phyloP scores from a whole-genome alignment of 2,888 invertebrate genomes.

The Stenotaenia linearis region DNA sequence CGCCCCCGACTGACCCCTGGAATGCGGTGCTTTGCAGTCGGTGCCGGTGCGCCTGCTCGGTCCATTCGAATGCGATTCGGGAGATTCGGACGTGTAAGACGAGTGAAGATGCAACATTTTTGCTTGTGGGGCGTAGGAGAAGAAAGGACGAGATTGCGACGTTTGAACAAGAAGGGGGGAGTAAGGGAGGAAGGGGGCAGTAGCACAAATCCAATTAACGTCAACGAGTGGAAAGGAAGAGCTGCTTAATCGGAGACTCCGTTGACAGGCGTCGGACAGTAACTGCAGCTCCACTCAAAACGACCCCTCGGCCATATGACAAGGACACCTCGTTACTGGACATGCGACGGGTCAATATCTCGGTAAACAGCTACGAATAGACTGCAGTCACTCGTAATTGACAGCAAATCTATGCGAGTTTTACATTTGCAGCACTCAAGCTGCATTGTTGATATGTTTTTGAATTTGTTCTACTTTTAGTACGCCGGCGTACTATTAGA shows the following conservation, averaged over 20 bases:
- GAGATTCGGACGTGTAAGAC: background rate
- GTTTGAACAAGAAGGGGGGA: background rate
- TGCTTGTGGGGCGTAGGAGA: background rate
- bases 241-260: constrained; percentile 5
- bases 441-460: too few species aligned
- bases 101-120: background rate
- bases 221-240: background rate
- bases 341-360: background rate
- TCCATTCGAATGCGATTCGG: background rate
- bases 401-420: background rate
- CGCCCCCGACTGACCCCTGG: background rate
- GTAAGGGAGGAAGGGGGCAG: background rate
- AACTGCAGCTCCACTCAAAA: background rate
- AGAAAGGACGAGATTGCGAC: too few species aligned
- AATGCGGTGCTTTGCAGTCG: constrained; percentile 20
- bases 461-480: too few species aligned
- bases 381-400: background rate
- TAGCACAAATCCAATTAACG: constrained; percentile 14
- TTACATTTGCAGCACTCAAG: too few species aligned
- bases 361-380: background rate
- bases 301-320: background rate
- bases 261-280: background rate
- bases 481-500: too few species aligned
- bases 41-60: background rate
- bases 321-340: constrained; percentile 11